Conservation (phyloP, 2,888 invertebrate species). For the Pandemis corylana region DNA sequence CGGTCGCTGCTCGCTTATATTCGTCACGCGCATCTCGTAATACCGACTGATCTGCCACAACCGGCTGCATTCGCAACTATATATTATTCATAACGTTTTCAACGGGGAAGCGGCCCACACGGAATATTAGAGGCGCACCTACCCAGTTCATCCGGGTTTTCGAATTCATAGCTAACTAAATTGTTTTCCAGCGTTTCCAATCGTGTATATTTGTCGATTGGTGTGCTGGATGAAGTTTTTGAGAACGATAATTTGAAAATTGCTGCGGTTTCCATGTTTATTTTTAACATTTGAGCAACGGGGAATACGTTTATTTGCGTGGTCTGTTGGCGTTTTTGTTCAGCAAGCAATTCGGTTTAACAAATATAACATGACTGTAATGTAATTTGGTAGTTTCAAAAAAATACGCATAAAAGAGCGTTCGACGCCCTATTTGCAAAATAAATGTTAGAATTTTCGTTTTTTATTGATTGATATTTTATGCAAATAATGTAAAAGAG, state of each 20-base stretch:
- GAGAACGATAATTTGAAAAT: constrained; percentile 26
- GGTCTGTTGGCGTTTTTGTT: neutral
- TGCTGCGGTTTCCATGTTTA: constrained; percentile 1
- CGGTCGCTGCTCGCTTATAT: constrained; percentile 58
- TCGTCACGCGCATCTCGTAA: constrained; percentile 58
- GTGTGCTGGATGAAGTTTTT: constrained; percentile 38
- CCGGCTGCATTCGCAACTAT: constrained; percentile 64
- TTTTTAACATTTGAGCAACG: neutral
- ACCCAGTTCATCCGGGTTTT: constrained; percentile 68
- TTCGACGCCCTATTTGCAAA: too few relatives aligned
- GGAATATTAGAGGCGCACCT: constrained; percentile 78
- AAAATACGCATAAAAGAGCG: too few relatives aligned
- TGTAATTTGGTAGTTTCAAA: neutral
- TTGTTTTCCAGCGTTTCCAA: constrained; percentile 67
- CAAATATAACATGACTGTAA: neutral
- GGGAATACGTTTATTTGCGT: neutral
- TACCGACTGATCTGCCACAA: constrained; percentile 63
- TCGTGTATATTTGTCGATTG: constrained; percentile 44
- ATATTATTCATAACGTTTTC: constrained; percentile 82
- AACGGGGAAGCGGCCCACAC: constrained; percentile 74
- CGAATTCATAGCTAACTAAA: constrained; percentile 78
- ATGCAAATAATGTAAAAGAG: too few relatives aligned
- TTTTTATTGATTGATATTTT: too few relatives aligned
- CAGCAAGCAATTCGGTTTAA: neutral
- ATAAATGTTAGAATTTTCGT: too few relatives aligned